phyloP scores from a whole-genome alignment of 2,797 vertebrate genomes.

The Cacajao melanocephalus region DNA sequence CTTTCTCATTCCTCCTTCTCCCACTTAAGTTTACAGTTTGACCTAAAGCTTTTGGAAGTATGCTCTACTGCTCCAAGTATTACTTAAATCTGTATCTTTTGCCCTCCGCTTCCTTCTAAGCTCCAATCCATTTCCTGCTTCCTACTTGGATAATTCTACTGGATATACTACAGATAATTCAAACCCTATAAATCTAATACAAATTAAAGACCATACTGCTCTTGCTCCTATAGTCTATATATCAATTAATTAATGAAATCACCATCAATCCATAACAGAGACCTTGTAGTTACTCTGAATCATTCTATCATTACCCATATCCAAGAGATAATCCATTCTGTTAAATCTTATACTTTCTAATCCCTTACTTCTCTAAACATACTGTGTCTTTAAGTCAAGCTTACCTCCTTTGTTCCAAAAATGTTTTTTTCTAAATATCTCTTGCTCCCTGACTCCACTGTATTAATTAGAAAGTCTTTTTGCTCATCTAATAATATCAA shows the following conservation, averaged over 20 bases:
- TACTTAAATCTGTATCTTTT: background rate
- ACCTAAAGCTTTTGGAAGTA: background rate
- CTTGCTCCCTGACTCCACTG: background rate
- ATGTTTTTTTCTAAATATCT: background rate
- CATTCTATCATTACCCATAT: background rate
- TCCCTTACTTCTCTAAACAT: background rate
- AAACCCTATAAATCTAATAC: background rate
- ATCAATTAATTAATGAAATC: background rate
- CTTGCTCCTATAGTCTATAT: background rate
- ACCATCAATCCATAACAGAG: background rate
- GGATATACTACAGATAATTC: background rate
- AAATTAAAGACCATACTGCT: background rate
- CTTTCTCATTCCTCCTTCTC: background rate
- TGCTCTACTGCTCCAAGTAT: background rate
- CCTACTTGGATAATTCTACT: background rate
- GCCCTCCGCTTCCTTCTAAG: background rate
- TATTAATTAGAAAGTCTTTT: background rate
- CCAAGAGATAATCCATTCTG: background rate
- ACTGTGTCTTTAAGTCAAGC: background rate
- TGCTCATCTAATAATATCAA: background rate
- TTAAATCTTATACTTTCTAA: background rate
- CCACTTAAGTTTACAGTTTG: background rate
- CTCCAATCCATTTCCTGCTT: background rate
- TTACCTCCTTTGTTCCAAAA: background rate
- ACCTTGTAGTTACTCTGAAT: background rate